These are phyloP conservation scores for Pimpla rufipes DNA, from an alignment of 2,888 invertebrate species.

Conservation along the genomic window DNA sequence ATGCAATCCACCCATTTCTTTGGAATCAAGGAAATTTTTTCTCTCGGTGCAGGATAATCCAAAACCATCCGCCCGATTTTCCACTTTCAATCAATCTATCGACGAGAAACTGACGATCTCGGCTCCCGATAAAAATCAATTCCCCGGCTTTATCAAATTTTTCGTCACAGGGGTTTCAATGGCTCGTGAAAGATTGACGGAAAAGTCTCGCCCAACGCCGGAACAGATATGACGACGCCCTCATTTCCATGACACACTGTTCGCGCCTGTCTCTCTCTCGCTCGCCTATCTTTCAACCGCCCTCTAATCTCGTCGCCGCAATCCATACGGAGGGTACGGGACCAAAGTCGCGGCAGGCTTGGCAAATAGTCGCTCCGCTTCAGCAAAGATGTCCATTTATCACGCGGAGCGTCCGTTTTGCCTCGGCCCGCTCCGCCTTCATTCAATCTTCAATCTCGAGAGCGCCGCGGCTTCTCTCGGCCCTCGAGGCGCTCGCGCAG, in stretches of 20 bases:
- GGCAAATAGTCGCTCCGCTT: constrained; percentile 23
- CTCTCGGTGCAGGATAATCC: too few species aligned
- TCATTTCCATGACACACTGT: constrained; percentile 53
- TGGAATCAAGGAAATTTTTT: too few species aligned
- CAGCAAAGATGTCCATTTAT: constrained; percentile 42
- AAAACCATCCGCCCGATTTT: constrained; percentile 6
- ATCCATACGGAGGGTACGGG: constrained; percentile 25
- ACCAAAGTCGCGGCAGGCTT: constrained; percentile 42
- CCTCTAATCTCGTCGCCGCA: constrained; percentile 54
- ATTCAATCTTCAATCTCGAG: constrained; percentile 25
- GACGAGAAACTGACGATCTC: constrained; percentile 22
- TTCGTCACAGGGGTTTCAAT: constrained; percentile 28
- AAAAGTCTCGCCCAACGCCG: constrained; percentile 16
- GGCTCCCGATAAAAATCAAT: constrained; percentile 34
- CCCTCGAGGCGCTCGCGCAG: background rate
- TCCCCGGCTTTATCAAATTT: constrained; percentile 37
- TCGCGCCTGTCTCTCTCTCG: background rate
- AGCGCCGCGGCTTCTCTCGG: background rate
- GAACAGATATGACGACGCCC: constrained; percentile 48
- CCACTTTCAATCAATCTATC: constrained; percentile 10
- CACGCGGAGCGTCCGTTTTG: constrained; percentile 21
- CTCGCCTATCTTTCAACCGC: constrained; percentile 19
- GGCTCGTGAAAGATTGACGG: constrained; percentile 51
- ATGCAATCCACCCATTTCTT: too few species aligned
- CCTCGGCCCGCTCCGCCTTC: constrained; percentile 17